These are phyloP conservation scores for Euplexia lucipara DNA, from an alignment of 2,888 invertebrate genomes.

Conservation along the genomic window DNA sequence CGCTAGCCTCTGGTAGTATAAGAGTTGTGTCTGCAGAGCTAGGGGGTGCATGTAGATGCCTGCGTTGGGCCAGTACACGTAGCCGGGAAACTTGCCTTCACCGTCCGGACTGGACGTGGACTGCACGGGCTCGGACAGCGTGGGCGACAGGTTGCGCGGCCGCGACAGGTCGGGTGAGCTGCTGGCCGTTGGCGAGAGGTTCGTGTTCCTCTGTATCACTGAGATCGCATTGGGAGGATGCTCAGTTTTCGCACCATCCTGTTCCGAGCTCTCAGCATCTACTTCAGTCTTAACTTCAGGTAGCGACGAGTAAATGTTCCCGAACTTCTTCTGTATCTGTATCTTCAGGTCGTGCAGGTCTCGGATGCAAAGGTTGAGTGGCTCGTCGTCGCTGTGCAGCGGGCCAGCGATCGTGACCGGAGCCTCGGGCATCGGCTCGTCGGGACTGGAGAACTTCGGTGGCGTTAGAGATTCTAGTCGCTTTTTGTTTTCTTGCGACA, in stretches of 20 bases:
- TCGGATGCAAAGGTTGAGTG: slow-evolving; percentile 95
- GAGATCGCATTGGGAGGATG: slow-evolving; percentile 86
- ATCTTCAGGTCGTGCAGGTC: slow-evolving; percentile 94
- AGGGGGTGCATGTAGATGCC: slow-evolving; percentile 94
- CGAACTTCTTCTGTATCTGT: slow-evolving; percentile 92
- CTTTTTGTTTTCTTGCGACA: slow-evolving; percentile 92
- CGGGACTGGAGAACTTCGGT: slow-evolving; percentile 79
- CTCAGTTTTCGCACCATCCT: slow-evolving; percentile 84
- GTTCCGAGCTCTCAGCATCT: slow-evolving; percentile 87
- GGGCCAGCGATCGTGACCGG: slow-evolving; percentile 79
- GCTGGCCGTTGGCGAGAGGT: slow-evolving; percentile 81
- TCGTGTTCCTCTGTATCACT: slow-evolving; percentile 87
- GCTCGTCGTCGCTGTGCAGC: slow-evolving; percentile 92
- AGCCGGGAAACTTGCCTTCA: slow-evolving; percentile 87
- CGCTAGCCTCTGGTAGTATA: slow-evolving; percentile 94
- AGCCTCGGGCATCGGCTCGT: slow-evolving; percentile 82
- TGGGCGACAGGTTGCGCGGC: slow-evolving; percentile 77
- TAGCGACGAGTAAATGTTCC: slow-evolving; percentile 91
- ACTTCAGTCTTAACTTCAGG: slow-evolving; percentile 92
- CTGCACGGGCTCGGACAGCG: slow-evolving; percentile 84
- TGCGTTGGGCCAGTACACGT: slow-evolving; percentile 93
- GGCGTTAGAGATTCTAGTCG: slow-evolving; percentile 80
- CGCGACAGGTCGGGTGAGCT: slow-evolving; percentile 86
- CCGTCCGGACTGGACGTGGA: slow-evolving; percentile 79
- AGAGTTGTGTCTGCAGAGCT: slow-evolving; percentile 93